Conservation (phyloP, 2,797 vertebrate species). For the Scolopax rusticola region DNA sequence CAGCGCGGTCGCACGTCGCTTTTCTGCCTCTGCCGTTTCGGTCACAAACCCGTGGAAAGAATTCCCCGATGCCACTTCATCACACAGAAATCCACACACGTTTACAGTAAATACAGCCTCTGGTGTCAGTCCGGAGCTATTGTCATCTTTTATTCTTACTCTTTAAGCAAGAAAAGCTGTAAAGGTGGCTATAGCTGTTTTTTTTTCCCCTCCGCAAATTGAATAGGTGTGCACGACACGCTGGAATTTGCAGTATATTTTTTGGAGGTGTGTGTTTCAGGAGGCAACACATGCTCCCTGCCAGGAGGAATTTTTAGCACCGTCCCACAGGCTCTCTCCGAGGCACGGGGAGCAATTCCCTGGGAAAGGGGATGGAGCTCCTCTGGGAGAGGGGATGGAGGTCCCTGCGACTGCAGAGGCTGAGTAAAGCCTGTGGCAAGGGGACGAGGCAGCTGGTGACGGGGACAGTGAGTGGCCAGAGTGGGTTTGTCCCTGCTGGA, state of each 20-base stretch:
- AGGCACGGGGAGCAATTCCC: not conserved
- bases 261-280: constrained; percentile 36
- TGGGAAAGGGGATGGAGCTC: not conserved
- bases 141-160: constrained; percentile 39
- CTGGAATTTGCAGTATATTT: constrained; percentile 49
- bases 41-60: constrained; percentile 38
- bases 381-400: not conserved
- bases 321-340: constrained; percentile 21
- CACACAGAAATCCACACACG: constrained; percentile 47
- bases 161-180: constrained; percentile 5
- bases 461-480: not conserved
- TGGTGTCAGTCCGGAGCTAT: constrained; percentile 37
- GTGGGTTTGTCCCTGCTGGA: not conserved
- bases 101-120: constrained; percentile 60
- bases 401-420: not conserved
- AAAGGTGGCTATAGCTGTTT: not conserved
- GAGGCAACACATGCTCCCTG: constrained; percentile 32
- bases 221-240: constrained; percentile 15
- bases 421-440: not conserved
- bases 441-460: not conserved
- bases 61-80: constrained; percentile 50
- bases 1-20: not conserved
- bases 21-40: not conserved
- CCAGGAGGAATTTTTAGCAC: constrained; percentile 55
- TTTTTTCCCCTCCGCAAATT: constrained; percentile 24